phyloP scores from a whole-genome alignment of 2,888 invertebrate genomes.

The Perizoma affinitatum region DNA sequence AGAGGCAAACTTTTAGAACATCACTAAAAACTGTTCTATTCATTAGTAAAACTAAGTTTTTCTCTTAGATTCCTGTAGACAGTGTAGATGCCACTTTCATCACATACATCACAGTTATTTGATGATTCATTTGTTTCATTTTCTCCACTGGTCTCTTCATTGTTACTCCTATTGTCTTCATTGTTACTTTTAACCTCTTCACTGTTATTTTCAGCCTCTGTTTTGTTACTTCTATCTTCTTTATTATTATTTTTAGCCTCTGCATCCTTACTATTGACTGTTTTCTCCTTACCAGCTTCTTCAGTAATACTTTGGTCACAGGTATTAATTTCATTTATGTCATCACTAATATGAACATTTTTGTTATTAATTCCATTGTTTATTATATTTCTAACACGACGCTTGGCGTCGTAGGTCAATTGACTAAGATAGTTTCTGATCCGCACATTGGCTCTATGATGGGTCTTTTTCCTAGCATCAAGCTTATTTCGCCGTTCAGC shows the following conservation, averaged over 20 bases:
- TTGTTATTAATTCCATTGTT: background rate
- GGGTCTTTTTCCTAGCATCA: background rate
- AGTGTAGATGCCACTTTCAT: slow-evolving; percentile 67
- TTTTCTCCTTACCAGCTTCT: slow-evolving; percentile 5
- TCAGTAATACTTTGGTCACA: slow-evolving; percentile 8
- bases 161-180: slow-evolving; percentile 10
- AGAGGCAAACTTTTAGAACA: too few species aligned
- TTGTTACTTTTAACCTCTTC: slow-evolving; percentile 23
- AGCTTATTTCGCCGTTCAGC: background rate
- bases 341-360: background rate
- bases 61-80: slow-evolving; percentile 66
- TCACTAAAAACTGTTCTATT: background rate
- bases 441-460: slow-evolving; percentile 1
- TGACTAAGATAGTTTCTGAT: slow-evolving; percentile 11
- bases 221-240: slow-evolving; percentile 2
- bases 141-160: slow-evolving; percentile 15
- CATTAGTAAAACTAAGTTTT: slow-evolving; percentile 58
- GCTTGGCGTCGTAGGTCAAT: background rate
- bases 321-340: background rate
- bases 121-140: slow-evolving; percentile 29
- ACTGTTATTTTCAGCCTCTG: slow-evolving; percentile 16
- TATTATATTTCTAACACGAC: slow-evolving; percentile 1
- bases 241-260: slow-evolving; percentile 10
- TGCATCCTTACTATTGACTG: background rate
- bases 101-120: slow-evolving; percentile 48